Base-by-base conservation (phyloP, 92 coral and sea anemone genomes). In the Phymanthus crucifer region DNA sequence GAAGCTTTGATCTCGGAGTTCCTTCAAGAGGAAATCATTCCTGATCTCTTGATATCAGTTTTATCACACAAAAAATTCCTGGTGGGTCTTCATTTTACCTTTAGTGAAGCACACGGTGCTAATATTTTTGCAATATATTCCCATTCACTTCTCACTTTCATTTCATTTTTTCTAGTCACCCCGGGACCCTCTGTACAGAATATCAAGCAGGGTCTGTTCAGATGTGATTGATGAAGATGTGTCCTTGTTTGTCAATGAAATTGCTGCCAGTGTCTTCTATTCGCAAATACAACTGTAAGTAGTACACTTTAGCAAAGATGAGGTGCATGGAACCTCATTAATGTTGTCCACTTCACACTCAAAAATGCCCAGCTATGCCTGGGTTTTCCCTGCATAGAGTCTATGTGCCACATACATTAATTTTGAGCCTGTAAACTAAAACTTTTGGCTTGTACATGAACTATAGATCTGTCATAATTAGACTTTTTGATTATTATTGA, bases 41-140 rank as follows among this genome's bases (percentile, higher is more conserved):
- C 92, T n/a, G 92, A 89, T 67, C 19, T 89, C 35, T 72, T 89
- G 74, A 89, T 89, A 80, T 87, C 85, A 67, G 79, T 85, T 14
- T 71, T 89, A 36, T 85, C 89, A n/a, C 89, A 86, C 66, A 77
- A 76, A 65, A 84, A 81, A 37, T 77, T 46, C 57, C 72, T 89
- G 87, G 92, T 89, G 57, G 21, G 89, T 80, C 66, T 67, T 58
- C 8, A 77, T 18, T 57, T 77, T 2, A 18, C 9, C 67, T 16
- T 46, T 19, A 16, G 17, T 16, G 47, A 7, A 50, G 29, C 38
- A n/a, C n/a, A n/a, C n/a, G n/a, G n/a, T n/a, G n/a, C n/a, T n/a
- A n/a, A n/a, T n/a, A n/a, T n/a, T n/a, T n/a, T n/a, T n/a, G n/a
- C n/a, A n/a, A n/a, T n/a, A n/a, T 21, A 61, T 61, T 27, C 34